Evolutionary conservation across 1,140 invertebrate species (phyloP), one percentile per base, ranked within the genome.

Genomic region (Trichonephila clavata): DNA sequence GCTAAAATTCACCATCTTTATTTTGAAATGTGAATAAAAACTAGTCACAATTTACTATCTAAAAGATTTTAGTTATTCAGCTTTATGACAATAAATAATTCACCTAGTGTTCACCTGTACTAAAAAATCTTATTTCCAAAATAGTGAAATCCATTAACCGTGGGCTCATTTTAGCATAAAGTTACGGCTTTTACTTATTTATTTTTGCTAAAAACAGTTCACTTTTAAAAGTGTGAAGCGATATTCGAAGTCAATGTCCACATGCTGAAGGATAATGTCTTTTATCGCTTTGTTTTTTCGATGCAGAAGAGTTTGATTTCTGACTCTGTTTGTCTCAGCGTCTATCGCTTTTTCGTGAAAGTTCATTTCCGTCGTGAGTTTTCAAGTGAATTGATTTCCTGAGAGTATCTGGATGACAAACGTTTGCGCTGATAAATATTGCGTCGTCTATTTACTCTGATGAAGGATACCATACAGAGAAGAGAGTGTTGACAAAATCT

Each of bases 281-380:
- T 21, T n/a, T 65, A n/a, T 21, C 18, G 21, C 10, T 68, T 68
- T 68, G 21, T 68, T 24, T 13, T 24, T 24, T 21, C 13, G n/a
- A 24, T n/a, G 21, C n/a, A 24, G n/a, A 68, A 24, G 20, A 24
- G 20, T 24, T 13, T 68, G 65, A 68, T 24, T 24, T 24, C 7
- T 68, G 6, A 21, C 65, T 24, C 8, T n/a, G 0, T 68, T n/a
- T 24, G 1, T n/a, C n/a, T 21, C n/a, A 24, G n/a, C n/a, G 21
- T 68, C n/a, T 68, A 8, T 68, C n/a, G 0, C 65, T 24, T 24
- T 68, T 68, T 39, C 16, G 61, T 24, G 13, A 50, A 83, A 43
- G 14, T 83, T 83, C 80, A 83, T 83, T 83, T 83, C 80, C 80
- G 50, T 24, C n/a, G 65, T 13, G 32, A 83, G 39, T 43, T 83